Evolutionary conservation across 1,140 invertebrate genomes (phyloP), one percentile per base, ranked within the genome.

Genomic region (Drosophila teissieri): DNA sequence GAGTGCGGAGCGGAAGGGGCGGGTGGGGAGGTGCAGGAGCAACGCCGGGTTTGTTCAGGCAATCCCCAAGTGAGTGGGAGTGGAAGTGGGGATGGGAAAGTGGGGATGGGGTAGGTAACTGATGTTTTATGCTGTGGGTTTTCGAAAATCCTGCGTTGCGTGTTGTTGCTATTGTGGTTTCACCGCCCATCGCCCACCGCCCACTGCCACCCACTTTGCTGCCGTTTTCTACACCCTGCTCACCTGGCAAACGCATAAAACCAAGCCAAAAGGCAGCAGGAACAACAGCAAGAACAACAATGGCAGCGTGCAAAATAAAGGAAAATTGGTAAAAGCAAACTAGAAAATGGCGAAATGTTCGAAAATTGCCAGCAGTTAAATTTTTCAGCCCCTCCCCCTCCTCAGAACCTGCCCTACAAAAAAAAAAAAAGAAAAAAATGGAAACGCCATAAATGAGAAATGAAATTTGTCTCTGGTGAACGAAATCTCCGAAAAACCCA

Each of bases 51-150:
- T 68, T 49, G 64, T 70, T 69, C 64, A 53, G 61, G 70, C 72
- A 75, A 70, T 70, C 67, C 70, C 70, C 51, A 74, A 73, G 52
- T 55, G 60, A 51, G 39, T 51, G 55, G 55, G 19, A 7, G 46
- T 17, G 19, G 17, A 14, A 2, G 15, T 10, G 19, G 53, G 27
- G 31, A 39, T 31, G 31, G 37, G 37, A 24, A 14, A 2, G 15
- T 10, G 19, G 53, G 36, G 31, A 14, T 31, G 31, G 37, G 37
- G 37, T 4, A 14, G 53, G 34, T 58, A 64, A 78, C 83, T 86
- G 83, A 64, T 86, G 83, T 88, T 86, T 86, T 86, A 86, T 86
- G 84, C 83, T 79, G 79, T 80, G 79, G 83, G 84, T 86, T 86
- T 86, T 79, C 61, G 62, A 88, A 89, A 86, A 83, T 86, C 83